Conservation (phyloP, 2,113 vertebrate species). For the Elanoides forficatus region DNA sequence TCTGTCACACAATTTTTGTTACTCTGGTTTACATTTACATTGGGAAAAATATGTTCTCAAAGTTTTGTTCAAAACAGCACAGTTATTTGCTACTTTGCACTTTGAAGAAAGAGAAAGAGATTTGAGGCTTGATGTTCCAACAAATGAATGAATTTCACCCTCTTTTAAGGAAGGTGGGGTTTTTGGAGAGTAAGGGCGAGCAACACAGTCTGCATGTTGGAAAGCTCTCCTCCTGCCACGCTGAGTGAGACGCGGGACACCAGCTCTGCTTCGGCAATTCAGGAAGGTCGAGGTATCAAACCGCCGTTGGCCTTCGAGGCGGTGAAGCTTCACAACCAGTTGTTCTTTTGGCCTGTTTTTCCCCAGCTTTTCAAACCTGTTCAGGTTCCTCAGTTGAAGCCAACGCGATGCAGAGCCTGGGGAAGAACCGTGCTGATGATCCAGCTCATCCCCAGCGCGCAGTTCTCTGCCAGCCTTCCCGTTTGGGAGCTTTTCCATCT, state of each 20-base stretch:
- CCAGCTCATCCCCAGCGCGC: background rate
- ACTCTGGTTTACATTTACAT: background rate
- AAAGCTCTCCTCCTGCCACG: accelerated
- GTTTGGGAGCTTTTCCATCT: background rate
- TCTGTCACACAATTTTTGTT: background rate
- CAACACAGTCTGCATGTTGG: accelerated
- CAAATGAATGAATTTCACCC: background rate
- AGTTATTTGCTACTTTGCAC: background rate
- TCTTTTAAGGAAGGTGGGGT: background rate
- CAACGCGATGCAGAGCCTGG: background rate
- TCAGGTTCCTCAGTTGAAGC: background rate
- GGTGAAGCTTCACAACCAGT: background rate
- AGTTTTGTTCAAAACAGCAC: background rate
- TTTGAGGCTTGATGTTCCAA: background rate
- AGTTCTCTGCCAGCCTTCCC: background rate
- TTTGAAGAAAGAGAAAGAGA: background rate
- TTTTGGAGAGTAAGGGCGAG: background rate
- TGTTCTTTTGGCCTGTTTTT: background rate
- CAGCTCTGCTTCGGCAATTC: accelerated
- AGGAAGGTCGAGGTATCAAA: background rate
- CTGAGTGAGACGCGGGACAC: no score
- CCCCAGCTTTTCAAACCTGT: background rate
- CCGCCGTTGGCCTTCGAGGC: accelerated
- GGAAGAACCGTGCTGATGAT: background rate
- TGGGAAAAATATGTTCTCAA: background rate